Evolutionary conservation across 2,797 vertebrate species (phyloP).

Genomic region (Lindbergichthys nudifrons): DNA sequence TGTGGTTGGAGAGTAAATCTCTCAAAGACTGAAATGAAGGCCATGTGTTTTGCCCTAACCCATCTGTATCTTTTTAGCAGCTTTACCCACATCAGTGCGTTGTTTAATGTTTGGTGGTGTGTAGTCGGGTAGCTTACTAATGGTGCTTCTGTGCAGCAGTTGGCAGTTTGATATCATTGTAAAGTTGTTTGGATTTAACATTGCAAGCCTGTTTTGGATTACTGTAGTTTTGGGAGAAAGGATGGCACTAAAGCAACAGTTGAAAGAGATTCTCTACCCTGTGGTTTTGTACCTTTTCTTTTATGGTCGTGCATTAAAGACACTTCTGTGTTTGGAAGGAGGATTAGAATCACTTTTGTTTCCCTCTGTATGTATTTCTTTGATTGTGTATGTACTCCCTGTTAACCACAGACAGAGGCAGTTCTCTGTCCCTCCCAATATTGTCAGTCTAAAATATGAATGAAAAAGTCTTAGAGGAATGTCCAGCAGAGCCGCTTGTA

Average conservation of each 20-base stretch:
- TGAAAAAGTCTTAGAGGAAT: conserved; percentile 27
- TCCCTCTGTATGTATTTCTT: conserved; percentile 1
- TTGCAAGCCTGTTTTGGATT: conserved; percentile 56
- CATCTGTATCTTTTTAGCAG: conserved; percentile 66
- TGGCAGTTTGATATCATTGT: conserved; percentile 43
- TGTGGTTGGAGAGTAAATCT: conserved; percentile 26
- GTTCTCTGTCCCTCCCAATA: conserved; percentile 47
- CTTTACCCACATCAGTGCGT: conserved; percentile 63
- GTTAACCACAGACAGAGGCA: conserved; percentile 23
- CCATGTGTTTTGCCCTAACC: conserved; percentile 37
- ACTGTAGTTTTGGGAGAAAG: conserved; percentile 16
- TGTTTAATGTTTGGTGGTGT: conserved; percentile 50
- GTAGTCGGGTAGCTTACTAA: conserved; percentile 41
- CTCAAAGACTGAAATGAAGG: conserved; percentile 39
- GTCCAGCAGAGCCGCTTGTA: conserved; percentile 43
- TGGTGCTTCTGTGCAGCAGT: conserved; percentile 52
- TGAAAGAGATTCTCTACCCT: conserved; percentile 51
- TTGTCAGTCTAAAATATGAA: conserved; percentile 42
- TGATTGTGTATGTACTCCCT: conserved; percentile 1
- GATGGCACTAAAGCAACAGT: conserved; percentile 46
- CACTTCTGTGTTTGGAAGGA: conserved; percentile 36
- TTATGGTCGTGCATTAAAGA: conserved; percentile 32
- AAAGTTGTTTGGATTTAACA: conserved; percentile 58
- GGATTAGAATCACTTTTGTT: conserved; percentile 22
- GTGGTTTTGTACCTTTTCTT: conserved; percentile 58